Conservation (phyloP, 2,797 vertebrate genomes). For the Chaetodon trifasciatus region DNA sequence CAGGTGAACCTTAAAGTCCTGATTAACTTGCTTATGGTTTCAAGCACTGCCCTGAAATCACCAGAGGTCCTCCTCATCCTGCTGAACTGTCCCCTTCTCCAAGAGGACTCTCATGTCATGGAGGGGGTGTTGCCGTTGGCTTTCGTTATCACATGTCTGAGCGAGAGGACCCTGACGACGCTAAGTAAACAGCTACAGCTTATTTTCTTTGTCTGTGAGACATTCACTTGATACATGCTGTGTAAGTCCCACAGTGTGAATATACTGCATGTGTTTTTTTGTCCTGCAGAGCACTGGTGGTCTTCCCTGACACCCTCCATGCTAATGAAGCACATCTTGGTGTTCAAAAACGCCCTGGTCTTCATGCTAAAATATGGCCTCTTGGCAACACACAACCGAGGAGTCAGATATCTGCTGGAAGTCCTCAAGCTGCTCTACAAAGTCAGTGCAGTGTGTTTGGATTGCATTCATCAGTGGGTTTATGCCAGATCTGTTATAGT, state of each 20-base stretch:
- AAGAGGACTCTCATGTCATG: constrained; percentile 67
- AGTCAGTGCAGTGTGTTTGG: constrained; percentile 63
- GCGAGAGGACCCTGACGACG: constrained; percentile 37
- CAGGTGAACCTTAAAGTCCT: constrained; percentile 59
- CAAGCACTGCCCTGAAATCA: constrained; percentile 58
- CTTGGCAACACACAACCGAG: constrained; percentile 43
- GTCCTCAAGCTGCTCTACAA: constrained; percentile 80
- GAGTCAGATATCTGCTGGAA: constrained; percentile 70
- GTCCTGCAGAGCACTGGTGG: constrained; percentile 70
- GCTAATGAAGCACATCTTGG: constrained; percentile 76
- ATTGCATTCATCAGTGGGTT: neutral
- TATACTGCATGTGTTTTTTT: neutral
- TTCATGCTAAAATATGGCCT: constrained; percentile 73
- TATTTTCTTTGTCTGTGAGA: too few species aligned
- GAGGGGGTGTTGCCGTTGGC: constrained; percentile 57
- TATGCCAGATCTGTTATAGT: neutral
- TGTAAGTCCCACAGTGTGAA: neutral
- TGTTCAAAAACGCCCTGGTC: constrained; percentile 77
- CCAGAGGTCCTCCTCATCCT: constrained; percentile 80
- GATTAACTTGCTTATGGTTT: neutral
- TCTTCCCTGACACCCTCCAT: constrained; percentile 66
- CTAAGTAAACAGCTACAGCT: constrained; percentile 70
- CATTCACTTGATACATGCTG: neutral
- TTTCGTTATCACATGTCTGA: constrained; percentile 36
- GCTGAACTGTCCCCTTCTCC: constrained; percentile 73